phyloP scores from a whole-genome alignment of 2,113 vertebrate genomes.

The Echinops telfairi region DNA sequence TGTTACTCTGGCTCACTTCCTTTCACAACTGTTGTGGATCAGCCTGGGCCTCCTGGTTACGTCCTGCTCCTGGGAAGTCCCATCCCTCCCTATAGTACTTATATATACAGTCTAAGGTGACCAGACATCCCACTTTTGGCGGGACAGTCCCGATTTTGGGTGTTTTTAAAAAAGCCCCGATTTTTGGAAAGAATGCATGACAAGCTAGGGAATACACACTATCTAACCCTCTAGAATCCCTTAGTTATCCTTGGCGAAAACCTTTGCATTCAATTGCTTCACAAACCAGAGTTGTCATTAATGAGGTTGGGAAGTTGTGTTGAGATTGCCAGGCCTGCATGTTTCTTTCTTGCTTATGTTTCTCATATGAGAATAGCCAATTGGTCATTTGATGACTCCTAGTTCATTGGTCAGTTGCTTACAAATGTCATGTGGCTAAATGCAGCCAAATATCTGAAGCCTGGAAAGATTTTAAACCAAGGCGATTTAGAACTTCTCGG shows the following conservation, averaged over 20 bases:
- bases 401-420: background rate
- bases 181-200: no score
- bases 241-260: background rate
- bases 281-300: background rate
- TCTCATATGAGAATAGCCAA: background rate
- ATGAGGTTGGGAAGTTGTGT: background rate
- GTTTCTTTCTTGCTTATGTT: background rate
- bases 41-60: background rate
- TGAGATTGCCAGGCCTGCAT: background rate
- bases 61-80: background rate
- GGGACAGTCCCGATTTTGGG: no score
- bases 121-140: no score
- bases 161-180: no score
- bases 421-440: background rate
- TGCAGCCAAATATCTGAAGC: background rate
- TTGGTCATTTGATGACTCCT: background rate
- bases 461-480: background rate
- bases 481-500: constrained; percentile 7
- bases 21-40: background rate
- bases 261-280: background rate
- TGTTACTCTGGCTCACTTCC: background rate
- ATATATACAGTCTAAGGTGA: no score
- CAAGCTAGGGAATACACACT: no score
- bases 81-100: background rate
- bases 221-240: background rate